Evolutionary conservation across 2,888 invertebrate species (phyloP).

Genomic region (Hedya salicella): DNA sequence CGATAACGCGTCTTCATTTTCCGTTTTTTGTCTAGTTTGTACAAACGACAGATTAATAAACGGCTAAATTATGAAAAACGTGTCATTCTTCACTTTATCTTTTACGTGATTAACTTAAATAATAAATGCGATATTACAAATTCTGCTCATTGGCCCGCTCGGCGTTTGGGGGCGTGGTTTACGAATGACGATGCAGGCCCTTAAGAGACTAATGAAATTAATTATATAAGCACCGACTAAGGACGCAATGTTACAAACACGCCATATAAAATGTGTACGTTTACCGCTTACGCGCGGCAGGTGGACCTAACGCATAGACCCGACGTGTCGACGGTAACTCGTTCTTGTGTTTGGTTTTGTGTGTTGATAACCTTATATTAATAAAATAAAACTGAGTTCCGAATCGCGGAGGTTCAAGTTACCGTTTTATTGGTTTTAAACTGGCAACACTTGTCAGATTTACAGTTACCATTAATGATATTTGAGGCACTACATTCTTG

Average conservation of each 20-base stretch:
- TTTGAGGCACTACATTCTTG: not conserved
- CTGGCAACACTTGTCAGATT: not conserved
- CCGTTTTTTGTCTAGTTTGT: no score
- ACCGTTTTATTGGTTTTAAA: not conserved
- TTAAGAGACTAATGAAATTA: no score
- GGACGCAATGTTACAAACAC: conserved; percentile 47
- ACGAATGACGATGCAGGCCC: no score
- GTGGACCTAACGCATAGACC: conserved; percentile 84
- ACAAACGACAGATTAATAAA: no score
- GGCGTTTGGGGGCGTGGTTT: no score
- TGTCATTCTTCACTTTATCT: no score
- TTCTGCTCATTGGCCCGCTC: no score
- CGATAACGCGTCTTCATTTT: no score
- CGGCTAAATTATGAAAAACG: no score
- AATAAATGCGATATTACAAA: no score
- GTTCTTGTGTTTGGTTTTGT: conserved; percentile 61
- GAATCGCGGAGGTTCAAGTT: not conserved
- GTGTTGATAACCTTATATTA: conserved; percentile 51
- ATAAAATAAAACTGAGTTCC: not conserved
- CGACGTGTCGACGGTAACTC: conserved; percentile 79
- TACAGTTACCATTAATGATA: not conserved
- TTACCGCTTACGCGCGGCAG: conserved; percentile 81
- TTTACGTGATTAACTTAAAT: no score
- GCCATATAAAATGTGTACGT: conserved; percentile 64
- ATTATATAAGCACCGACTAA: conserved; percentile 44